These are phyloP conservation scores for Pempheris klunzingeri DNA, from an alignment of 2,797 vertebrate species.

Conservation along the genomic window DNA sequence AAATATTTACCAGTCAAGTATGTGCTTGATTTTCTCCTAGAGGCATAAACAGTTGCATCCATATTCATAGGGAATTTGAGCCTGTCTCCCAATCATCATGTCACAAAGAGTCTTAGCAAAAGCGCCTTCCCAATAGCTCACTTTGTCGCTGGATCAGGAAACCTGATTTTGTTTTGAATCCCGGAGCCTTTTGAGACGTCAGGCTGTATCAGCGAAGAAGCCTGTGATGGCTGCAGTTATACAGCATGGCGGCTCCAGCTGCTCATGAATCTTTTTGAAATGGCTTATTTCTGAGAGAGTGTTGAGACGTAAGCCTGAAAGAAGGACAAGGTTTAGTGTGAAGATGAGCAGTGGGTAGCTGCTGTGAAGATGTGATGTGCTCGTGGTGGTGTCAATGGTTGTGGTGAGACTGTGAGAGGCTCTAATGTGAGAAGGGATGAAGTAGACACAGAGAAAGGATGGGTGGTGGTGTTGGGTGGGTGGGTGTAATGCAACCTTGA, in stretches of 20 bases:
- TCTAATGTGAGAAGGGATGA: slow-evolving; percentile 85
- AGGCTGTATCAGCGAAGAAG: slow-evolving; percentile 77
- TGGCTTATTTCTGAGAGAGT: slow-evolving; percentile 84
- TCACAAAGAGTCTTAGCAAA: slow-evolving; percentile 86
- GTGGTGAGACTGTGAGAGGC: slow-evolving; percentile 78
- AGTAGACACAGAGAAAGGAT: slow-evolving; percentile 56
- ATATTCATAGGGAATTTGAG: slow-evolving; percentile 86
- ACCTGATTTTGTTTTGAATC: slow-evolving; percentile 86
- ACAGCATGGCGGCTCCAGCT: slow-evolving; percentile 75
- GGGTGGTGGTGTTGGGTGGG: slow-evolving; percentile 56
- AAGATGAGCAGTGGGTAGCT: slow-evolving; percentile 81
- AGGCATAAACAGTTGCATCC: slow-evolving; percentile 85
- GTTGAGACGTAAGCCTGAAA: slow-evolving; percentile 84
- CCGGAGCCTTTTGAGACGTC: slow-evolving; percentile 82
- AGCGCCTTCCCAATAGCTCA: slow-evolving; percentile 79
- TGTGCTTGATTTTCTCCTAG: slow-evolving; percentile 76
- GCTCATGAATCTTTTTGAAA: slow-evolving; percentile 83
- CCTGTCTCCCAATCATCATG: slow-evolving; percentile 82
- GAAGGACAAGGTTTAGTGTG: slow-evolving; percentile 86
- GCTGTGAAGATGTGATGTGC: slow-evolving; percentile 74
- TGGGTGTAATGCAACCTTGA: slow-evolving; percentile 77
- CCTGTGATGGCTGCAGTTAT: slow-evolving; percentile 80
- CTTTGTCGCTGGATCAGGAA: slow-evolving; percentile 85
- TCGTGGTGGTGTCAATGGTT: slow-evolving; percentile 74
- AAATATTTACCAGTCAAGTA: slow-evolving; percentile 83